Evolutionary conservation across 2,888 invertebrate genomes (phyloP).

Genomic region (Zele albiditarsus): DNA sequence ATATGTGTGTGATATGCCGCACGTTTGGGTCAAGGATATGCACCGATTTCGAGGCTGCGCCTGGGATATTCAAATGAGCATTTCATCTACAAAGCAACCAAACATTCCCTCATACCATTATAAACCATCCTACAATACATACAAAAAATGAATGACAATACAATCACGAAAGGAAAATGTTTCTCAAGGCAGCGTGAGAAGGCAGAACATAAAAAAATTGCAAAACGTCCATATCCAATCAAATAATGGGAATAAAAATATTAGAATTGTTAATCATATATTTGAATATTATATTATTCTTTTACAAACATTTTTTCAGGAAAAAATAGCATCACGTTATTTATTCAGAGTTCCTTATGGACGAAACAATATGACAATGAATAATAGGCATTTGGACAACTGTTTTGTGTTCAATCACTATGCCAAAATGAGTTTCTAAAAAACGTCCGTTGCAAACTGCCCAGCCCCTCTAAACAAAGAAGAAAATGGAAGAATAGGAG

Average conservation of each 20-base stretch:
- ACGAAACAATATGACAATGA: no score
- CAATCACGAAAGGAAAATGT: not conserved
- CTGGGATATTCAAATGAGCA: slow-evolving; percentile 39
- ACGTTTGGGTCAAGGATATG: slow-evolving; percentile 50
- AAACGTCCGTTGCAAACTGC: no score
- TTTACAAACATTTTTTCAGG: no score
- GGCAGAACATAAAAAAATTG: no score
- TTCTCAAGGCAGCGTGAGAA: not conserved
- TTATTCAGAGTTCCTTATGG: no score
- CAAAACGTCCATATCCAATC: no score
- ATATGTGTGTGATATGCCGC: slow-evolving; percentile 10
- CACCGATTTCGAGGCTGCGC: slow-evolving; percentile 27
- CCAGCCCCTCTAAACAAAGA: not conserved
- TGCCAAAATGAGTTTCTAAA: no score
- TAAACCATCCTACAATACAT: not conserved
- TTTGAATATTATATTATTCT: no score
- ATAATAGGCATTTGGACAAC: no score
- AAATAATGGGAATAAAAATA: no score
- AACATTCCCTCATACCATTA: not conserved
- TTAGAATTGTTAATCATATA: not conserved
- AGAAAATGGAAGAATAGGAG: not conserved
- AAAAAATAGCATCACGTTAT: no score
- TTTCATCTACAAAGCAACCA: slow-evolving; percentile 18
- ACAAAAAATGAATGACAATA: not conserved
- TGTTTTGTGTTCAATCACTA: no score